Percentiles rank a stretch among this genome's conserved stretches.
Evolutionary conservation across 2,113 vertebrate species (phyloP).

Genomic region (Columba janthina): DNA sequence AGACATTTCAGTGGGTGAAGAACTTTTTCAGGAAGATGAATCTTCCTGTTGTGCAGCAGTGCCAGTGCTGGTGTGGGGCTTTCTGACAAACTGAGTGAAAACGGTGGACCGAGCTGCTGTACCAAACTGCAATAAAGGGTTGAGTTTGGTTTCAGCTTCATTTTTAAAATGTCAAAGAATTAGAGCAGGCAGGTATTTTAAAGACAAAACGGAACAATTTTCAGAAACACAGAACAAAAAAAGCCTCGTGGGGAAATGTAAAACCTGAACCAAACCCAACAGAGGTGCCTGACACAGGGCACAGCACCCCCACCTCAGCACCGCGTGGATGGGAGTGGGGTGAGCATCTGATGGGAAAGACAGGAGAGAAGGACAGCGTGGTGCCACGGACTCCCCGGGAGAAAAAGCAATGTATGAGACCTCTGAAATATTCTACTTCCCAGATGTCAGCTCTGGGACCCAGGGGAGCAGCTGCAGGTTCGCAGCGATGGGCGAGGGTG

Average conservation of each 20-base stretch:
- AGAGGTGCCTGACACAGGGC: not conserved
- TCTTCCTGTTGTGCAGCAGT: not conserved
- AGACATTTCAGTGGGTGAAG: not conserved
- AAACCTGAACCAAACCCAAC: not conserved
- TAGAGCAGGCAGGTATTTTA: not conserved
- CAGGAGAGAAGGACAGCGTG: accelerated
- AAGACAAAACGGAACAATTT: not conserved
- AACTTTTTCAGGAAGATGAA: not conserved
- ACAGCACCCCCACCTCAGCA: not conserved
- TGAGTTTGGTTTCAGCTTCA: not conserved
- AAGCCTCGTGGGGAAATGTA: not conserved
- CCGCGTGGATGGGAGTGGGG: not conserved
- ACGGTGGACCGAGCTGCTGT: not conserved
- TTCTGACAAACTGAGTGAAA: not conserved
- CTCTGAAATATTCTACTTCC: not conserved
- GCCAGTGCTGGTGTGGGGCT: not conserved
- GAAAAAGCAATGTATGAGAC: not conserved
- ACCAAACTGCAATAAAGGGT: not conserved
- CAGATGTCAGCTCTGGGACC: not conserved
- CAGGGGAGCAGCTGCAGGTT: not conserved
- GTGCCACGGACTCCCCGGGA: not conserved
- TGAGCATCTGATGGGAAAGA: accelerated
- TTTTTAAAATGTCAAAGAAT: not conserved
- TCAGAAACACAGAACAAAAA: not conserved
- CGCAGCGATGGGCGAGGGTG: not conserved